These are phyloP conservation scores for Cheilosia soror DNA, from an alignment of 2,888 invertebrate genomes.

Conservation along the genomic window DNA sequence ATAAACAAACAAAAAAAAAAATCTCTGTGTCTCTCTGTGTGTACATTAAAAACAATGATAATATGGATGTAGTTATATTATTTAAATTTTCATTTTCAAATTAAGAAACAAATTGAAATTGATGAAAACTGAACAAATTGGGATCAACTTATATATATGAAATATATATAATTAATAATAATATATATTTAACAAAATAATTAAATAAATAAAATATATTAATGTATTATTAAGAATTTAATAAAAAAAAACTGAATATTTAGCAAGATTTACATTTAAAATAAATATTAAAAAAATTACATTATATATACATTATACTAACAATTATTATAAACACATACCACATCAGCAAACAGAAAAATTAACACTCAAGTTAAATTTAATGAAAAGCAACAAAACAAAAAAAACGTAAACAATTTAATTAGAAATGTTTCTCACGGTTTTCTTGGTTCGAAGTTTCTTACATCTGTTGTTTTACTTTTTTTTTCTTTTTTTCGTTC, in stretches of 20 bases:
- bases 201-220: conserved; percentile 75
- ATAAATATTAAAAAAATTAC: conserved; percentile 67
- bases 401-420: conserved; percentile 41
- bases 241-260: conserved; percentile 65
- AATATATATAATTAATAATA: conserved; percentile 80
- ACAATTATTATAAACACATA: conserved; percentile 72
- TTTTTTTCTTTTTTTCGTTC: conserved; percentile 20
- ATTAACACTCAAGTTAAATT: conserved; percentile 59
- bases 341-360: conserved; percentile 67
- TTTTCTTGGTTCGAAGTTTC: conserved; percentile 67
- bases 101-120: conserved; percentile 69
- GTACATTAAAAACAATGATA: conserved; percentile 68
- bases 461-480: conserved; percentile 41
- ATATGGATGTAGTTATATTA: conserved; percentile 58
- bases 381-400: conserved; percentile 21
- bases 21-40: conserved; percentile 73
- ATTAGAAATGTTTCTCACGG: conserved; percentile 65
- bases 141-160: conserved; percentile 84
- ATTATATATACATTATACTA: conserved; percentile 70
- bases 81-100: conserved; percentile 66
- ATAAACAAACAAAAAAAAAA: conserved; percentile 35
- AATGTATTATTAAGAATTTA: conserved; percentile 69
- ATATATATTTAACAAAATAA: conserved; percentile 72
- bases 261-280: conserved; percentile 75
- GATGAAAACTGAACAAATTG: conserved; percentile 83